These are phyloP conservation scores for Theonella swinhoei DNA, from an alignment of 37 sponge, comb jelly and placozoan species.

Conservation along the genomic window DNA sequence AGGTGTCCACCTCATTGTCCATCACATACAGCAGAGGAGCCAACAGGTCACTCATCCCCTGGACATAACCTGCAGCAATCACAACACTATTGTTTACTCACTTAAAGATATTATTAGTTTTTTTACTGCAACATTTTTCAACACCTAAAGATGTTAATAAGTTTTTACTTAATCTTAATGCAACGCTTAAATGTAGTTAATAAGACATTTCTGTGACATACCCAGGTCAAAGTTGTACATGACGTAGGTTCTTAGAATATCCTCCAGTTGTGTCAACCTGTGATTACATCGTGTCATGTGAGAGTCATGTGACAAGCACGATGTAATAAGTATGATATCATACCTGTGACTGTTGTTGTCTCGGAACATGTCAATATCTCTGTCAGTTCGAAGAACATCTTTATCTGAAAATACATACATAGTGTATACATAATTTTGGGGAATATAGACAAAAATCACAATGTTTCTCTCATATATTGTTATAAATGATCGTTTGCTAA, in stretches of 20 bases:
- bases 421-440: too few species aligned
- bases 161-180: too few species aligned
- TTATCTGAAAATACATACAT: slow-evolving; percentile 85
- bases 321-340: too few species aligned
- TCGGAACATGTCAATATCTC: slow-evolving; percentile 57
- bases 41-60: slow-evolving; percentile 99
- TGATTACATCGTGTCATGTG: neutral
- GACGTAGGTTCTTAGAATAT: slow-evolving; percentile 91
- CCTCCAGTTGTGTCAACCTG: slow-evolving; percentile 66
- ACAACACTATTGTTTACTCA: too few species aligned
- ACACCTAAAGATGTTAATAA: too few species aligned
- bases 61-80: slow-evolving; percentile 88
- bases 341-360: slow-evolving; percentile 51
- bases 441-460: too few species aligned
- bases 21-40: slow-evolving; percentile 88
- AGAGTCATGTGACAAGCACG: neutral
- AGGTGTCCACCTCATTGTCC: slow-evolving; percentile 92
- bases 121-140: too few species aligned
- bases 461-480: too few species aligned
- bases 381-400: slow-evolving; percentile 92
- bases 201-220: slow-evolving; percentile 26
- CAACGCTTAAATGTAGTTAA: neutral
- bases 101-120: too few species aligned
- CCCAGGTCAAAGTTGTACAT: slow-evolving; percentile 98
- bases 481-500: too few species aligned